A percentile compares a stretch with the other conserved stretches of the same genome.
Evolutionary conservation across 2,888 invertebrate genomes (phyloP).

Genomic region (Melikaiella ostensackeni): DNA sequence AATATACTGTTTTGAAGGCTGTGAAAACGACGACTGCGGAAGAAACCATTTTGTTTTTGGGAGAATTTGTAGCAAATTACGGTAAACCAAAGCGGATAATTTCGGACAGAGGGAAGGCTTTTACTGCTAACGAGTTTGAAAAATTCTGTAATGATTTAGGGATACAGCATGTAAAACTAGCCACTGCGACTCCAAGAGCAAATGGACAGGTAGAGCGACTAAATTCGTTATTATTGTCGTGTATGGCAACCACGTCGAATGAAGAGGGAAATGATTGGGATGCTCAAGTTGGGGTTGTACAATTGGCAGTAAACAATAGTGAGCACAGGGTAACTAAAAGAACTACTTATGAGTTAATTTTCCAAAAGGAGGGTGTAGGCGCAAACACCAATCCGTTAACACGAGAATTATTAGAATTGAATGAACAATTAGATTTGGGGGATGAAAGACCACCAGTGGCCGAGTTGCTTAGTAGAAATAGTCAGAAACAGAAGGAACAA

Average conservation of each 20-base stretch:
- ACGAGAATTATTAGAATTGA: slow-evolving; percentile 17
- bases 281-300: no score
- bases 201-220: slow-evolving; percentile 58
- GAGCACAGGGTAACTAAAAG: no score
- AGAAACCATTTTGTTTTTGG: slow-evolving; percentile 49
- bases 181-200: slow-evolving; percentile 56
- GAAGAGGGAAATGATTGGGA: no score
- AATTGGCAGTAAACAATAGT: no score
- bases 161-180: slow-evolving; percentile 57
- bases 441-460: background rate
- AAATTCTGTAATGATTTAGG: no score
- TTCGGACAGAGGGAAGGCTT: slow-evolving; percentile 60
- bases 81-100: slow-evolving; percentile 58
- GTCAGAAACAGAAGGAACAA: slow-evolving; percentile 21
- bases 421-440: background rate
- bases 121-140: no score
- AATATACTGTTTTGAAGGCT: slow-evolving; percentile 49
- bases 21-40: background rate
- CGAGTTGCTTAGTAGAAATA: no score
- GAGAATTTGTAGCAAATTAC: slow-evolving; percentile 55
- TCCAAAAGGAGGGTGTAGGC: background rate
- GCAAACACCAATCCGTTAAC: background rate
- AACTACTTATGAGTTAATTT: background rate
- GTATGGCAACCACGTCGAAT: background rate
- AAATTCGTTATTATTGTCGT: slow-evolving; percentile 54